A percentile compares a stretch with the other conserved stretches of the same genome.
Conservation (phyloP, 2,797 vertebrate species). For the Sternarchorhynchus goeldii region DNA sequence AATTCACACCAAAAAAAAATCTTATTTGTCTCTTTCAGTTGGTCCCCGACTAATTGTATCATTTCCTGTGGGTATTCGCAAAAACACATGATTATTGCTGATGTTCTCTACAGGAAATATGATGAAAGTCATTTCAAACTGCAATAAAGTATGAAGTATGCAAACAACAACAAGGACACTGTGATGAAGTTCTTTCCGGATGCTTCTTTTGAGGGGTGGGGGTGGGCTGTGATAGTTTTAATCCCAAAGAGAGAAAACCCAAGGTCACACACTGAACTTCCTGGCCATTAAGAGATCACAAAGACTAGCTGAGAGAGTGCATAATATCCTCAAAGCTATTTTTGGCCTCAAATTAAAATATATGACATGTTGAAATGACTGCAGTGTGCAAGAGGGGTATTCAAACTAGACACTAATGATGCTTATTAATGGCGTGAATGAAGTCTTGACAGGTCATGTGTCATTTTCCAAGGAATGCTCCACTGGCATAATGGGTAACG, state of each 20-base stretch:
- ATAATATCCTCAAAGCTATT: slow-evolving; percentile 96
- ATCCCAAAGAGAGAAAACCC: slow-evolving; percentile 78
- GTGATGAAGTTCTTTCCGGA: background rate
- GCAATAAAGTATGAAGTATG: background rate
- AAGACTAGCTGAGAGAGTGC: slow-evolving; percentile 82
- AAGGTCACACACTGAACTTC: slow-evolving; percentile 84
- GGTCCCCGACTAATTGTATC: slow-evolving; percentile 25
- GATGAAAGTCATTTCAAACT: slow-evolving; percentile 27
- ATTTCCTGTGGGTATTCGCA: slow-evolving; percentile 34
- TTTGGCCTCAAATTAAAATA: slow-evolving; percentile 99
- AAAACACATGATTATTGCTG: slow-evolving; percentile 32
- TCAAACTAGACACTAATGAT: slow-evolving; percentile 99
- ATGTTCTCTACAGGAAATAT: slow-evolving; percentile 13
- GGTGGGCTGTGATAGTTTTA: slow-evolving; percentile 74
- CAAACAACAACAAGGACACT: slow-evolving; percentile 48
- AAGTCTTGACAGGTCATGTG: slow-evolving; percentile 99
- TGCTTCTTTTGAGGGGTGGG: slow-evolving; percentile 59
- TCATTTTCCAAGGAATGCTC: slow-evolving; percentile 90
- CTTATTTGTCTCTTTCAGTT: slow-evolving; percentile 27
- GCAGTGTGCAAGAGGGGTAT: slow-evolving; percentile 99
- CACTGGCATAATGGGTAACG: slow-evolving; percentile 97
- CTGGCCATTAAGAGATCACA: slow-evolving; percentile 83
- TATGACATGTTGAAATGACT: slow-evolving; percentile 99
- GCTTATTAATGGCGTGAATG: slow-evolving; percentile 99
- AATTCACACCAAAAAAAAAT: slow-evolving; percentile 24